Base-by-base conservation (phyloP, 2,113 vertebrate genomes). In the Fukomys damarensis region DNA sequence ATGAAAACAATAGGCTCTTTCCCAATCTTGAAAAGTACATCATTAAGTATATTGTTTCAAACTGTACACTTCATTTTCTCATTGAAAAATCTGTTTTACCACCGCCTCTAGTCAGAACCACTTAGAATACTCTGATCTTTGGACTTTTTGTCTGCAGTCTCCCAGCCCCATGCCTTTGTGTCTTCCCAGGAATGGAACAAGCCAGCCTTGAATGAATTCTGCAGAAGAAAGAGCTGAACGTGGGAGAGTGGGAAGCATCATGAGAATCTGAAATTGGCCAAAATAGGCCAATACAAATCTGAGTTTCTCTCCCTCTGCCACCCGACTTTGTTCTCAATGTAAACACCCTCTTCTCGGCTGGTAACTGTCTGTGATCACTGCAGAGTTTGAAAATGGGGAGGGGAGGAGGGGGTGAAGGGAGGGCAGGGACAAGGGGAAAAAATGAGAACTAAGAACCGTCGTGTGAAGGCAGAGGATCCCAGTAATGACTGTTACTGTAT, bases 341-440 rank as follows among this genome's bases (percentile, higher is more conserved):
- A 91, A 96, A 93, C 83, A 92, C 41, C 59, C 66, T 58, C 43
- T 20, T 94, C n/a, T n/a, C n/a, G n/a, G n/a, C n/a, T n/a, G n/a
- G n/a, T n/a, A n/a, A n/a, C n/a, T n/a, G n/a, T n/a, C n/a, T n/a
- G n/a, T n/a, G n/a, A n/a, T n/a, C n/a, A n/a, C n/a, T n/a, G n/a
- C n/a, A n/a, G n/a, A n/a, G n/a, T n/a, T n/a, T n/a, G n/a, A n/a
- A n/a, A n/a, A n/a, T n/a, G n/a, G n/a, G n/a, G n/a, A n/a, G n/a
- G n/a, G n/a, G n/a, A n/a, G n/a, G n/a, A n/a, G n/a, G n/a, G n/a
- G n/a, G n/a, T n/a, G n/a, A n/a, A n/a, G n/a, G n/a, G n/a, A n/a
- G n/a, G n/a, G n/a, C n/a, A n/a, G n/a, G n/a, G n/a, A n/a, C n/a
- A n/a, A n/a, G n/a, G n/a, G n/a, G n/a, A n/a, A n/a, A n/a, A n/a